Evolutionary conservation across 2,113 vertebrate genomes (phyloP), one percentile per base, ranked within the genome.

Genomic region (Hypomesus transpacificus): DNA sequence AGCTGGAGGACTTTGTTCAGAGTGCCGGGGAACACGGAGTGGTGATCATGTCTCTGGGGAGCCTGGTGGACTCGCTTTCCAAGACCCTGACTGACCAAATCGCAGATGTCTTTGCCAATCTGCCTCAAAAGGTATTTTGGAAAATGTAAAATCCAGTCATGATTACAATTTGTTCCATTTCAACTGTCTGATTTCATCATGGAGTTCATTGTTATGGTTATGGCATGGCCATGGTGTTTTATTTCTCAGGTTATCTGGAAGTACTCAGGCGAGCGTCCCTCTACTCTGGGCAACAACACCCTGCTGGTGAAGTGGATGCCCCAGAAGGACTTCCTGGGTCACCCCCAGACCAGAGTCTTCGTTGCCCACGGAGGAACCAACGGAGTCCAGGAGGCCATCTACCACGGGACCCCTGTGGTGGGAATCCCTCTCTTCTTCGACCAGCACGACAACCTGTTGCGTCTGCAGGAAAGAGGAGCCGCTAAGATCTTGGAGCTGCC

Each of bases 1-100:
- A 64, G 17, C 31, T 64, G 62, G 62, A 64, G 62, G 62, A 64
- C 17, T 64, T 64, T 64, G 62, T 64, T 34, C 62, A 64, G 62
- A 64, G 62, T 64, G 62, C 62, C 7, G 62, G 62, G 62, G 62
- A 64, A 9, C 62, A 64, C n/a, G 62, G 62, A 31, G 62, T 64
- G 28, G 26, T 64, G 2, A 3, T 64, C 31, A 64, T 64, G 62
- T n/a, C 62, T 8, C 18, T 64, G 62, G 62, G 62, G 28, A 34
- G 31, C n/a, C 62, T 64, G 16, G 62, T 64, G 17, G 13, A 34
- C 4, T 4, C 28, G 4, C 28, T 31, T 31, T 31, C 28, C 28
- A 31, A 31, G 28, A 31, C 28, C 2, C 28, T 31, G 4, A 31
- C 28, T 4, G 28, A 31, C 28, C 28, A 31, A 31, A 31, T 31